Percentiles rank a stretch among this genome's conserved stretches.
These are phyloP conservation scores for Cordilura impudica DNA, from an alignment of 2,888 invertebrate genomes.

Conservation along the genomic window DNA sequence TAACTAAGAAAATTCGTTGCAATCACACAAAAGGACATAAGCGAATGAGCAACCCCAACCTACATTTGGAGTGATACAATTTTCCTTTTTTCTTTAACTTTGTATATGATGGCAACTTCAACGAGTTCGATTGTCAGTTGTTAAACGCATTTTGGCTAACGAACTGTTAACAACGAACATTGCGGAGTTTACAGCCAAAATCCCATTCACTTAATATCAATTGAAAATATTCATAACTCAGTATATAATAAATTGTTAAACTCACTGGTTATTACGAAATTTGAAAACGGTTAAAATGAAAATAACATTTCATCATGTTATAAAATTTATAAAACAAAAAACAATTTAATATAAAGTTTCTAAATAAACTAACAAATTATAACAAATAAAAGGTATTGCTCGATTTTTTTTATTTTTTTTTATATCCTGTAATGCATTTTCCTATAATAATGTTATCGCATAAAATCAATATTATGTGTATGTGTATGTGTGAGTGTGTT, in stretches of 20 bases:
- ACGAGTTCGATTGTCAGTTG: constrained; percentile 54
- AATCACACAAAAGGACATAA: constrained; percentile 28
- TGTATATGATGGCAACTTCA: constrained; percentile 50
- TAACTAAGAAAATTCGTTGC: constrained; percentile 10
- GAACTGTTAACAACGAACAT: constrained; percentile 13
- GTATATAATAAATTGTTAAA: not conserved
- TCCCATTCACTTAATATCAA: not conserved
- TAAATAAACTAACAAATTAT: not conserved
- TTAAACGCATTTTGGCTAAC: constrained; percentile 51
- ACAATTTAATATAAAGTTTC: not conserved
- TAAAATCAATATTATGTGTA: constrained; percentile 36
- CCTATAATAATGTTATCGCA: not conserved
- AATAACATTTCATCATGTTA: not conserved
- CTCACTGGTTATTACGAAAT: not conserved
- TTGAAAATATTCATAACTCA: not conserved
- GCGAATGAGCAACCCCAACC: constrained; percentile 13
- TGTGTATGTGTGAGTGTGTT: not conserved
- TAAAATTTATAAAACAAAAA: not conserved
- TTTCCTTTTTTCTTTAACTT: constrained; percentile 36
- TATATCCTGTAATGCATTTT: not conserved
- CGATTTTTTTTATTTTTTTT: not conserved
- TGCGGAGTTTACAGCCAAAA: constrained; percentile 44
- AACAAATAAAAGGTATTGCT: not conserved
- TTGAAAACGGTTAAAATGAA: not conserved
- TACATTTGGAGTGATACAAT: constrained; percentile 12